phyloP scores from a whole-genome alignment of 1,140 invertebrate genomes.

The Diuraphis noxia region DNA sequence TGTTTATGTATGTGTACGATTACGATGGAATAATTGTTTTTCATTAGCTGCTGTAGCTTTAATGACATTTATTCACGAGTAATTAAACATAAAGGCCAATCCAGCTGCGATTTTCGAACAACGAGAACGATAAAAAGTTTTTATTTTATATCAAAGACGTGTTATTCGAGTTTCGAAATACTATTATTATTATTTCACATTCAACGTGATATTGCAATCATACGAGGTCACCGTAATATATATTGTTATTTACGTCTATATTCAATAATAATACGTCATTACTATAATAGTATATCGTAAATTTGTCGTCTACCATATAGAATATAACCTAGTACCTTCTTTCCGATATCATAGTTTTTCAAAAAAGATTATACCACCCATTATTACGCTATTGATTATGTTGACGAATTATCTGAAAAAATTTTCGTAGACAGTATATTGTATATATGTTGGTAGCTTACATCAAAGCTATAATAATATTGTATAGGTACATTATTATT shows the following conservation, averaged over 20 bases:
- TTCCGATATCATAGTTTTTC: background rate
- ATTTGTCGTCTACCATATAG: background rate
- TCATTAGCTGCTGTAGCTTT: background rate
- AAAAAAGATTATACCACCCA: background rate
- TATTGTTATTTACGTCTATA: background rate
- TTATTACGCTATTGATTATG: background rate
- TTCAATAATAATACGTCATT: background rate
- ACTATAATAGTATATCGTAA: background rate
- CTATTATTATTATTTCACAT: background rate
- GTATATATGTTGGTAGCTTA: background rate
- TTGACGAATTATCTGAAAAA: background rate
- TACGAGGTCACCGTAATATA: background rate
- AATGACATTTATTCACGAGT: background rate
- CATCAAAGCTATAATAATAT: background rate
- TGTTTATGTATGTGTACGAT: background rate
- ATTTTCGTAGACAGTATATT: background rate
- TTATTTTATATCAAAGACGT: background rate
- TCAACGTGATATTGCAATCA: background rate
- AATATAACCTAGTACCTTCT: no score
- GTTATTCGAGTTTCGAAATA: background rate
- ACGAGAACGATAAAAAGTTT: background rate
- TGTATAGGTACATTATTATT: background rate
- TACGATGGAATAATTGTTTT: background rate
- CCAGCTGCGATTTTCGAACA: background rate
- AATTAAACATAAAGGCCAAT: slow-evolving; percentile 17